Conservation (phyloP, 2,113 vertebrate genomes). For the Hippotragus niger region DNA sequence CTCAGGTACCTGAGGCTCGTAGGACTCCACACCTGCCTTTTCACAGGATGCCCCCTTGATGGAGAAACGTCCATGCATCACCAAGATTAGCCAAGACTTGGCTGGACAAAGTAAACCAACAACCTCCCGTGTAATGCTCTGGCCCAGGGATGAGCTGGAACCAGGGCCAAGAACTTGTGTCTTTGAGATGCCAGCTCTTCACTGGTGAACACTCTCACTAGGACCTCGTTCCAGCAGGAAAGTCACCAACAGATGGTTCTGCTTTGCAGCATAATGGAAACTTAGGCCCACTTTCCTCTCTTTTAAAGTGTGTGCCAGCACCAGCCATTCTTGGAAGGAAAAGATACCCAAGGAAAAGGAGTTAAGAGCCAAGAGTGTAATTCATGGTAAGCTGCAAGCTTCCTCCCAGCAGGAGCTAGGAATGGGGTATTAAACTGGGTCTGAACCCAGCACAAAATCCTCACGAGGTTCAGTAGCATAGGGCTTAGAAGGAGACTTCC, state of each 20-base stretch:
- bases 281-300: conserved; percentile 65
- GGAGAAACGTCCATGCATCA: neutral
- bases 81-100: neutral
- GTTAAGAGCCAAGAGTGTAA: neutral
- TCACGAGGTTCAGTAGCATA: neutral
- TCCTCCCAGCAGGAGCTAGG: neutral
- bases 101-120: neutral
- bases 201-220: neutral
- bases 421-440: neutral
- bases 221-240: neutral
- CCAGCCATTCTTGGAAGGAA: conserved; percentile 45
- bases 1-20: neutral
- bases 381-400: neutral
- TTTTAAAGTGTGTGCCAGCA: conserved; percentile 8
- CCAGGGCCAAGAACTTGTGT: neutral
- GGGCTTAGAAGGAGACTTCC: neutral
- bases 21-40: neutral
- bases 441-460: neutral
- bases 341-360: neutral
- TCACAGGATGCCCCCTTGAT: neutral
- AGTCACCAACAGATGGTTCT: conserved; percentile 74
- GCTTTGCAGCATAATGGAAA: conserved; percentile 72
- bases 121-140: neutral
- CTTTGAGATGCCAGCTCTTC: neutral
- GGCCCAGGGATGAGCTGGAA: neutral